Conservation (phyloP, 2,888 invertebrate genomes). For the Metallyticus violacea region DNA sequence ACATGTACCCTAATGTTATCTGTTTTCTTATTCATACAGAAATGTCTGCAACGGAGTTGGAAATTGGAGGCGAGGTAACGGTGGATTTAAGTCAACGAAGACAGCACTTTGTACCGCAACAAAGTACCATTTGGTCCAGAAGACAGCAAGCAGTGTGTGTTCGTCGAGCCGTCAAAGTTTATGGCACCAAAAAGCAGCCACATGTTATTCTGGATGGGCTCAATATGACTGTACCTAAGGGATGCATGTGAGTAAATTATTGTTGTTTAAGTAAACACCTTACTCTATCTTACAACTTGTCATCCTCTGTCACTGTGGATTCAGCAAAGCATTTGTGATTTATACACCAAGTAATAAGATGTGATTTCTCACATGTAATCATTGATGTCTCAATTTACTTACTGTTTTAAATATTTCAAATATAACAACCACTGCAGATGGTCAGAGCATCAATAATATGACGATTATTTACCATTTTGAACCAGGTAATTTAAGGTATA, state of each 20-base stretch:
- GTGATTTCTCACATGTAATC: no score
- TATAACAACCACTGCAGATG: no score
- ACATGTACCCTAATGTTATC: not conserved
- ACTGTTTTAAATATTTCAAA: no score
- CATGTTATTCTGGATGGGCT: conserved; percentile 81
- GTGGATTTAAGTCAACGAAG: not conserved
- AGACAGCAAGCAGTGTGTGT: conserved; percentile 81
- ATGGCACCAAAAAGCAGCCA: conserved; percentile 74
- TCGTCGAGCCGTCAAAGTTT: conserved; percentile 77
- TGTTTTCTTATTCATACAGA: not conserved
- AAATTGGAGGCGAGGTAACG: not conserved
- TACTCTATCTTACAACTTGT: no score
- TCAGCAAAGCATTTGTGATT: no score
- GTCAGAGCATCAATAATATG: no score
- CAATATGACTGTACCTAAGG: conserved; percentile 90
- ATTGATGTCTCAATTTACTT: no score
- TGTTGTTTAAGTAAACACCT: no score
- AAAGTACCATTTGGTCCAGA: conserved; percentile 59
- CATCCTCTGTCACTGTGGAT: no score
- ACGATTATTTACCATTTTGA: no score
- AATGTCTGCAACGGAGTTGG: not conserved
- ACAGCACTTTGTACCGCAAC: conserved; percentile 48
- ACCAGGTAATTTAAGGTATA: no score
- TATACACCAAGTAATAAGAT: no score
- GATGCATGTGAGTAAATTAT: conserved; percentile 79